Base-by-base conservation (phyloP, 1,140 invertebrate species). In the Leptoteleia sp. region DNA sequence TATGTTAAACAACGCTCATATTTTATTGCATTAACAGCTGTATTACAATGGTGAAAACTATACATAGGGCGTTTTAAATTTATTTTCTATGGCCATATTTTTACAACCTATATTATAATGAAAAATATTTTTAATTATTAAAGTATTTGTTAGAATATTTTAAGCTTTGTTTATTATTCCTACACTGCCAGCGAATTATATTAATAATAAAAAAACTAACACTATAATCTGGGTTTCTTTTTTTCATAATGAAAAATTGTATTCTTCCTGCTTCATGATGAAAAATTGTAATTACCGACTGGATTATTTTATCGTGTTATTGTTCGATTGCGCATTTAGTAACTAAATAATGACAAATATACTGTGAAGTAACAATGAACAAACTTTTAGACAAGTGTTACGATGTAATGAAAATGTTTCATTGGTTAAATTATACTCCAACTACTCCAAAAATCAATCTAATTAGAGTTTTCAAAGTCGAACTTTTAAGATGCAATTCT, bases 201-300 rank as follows among this genome's bases (percentile, higher is more conserved):
- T 40, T 37, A 27, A 52, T 22, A 4, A 4, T 27, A 8, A 29
- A 33, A 17, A 12, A 47, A 22, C 2, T 3, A 22, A 22, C 19
- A 5, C 19, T 22, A 22, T 22, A 5, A 22, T 3, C 19, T 5
- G 19, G 19, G 19, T 22, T 22, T 22, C 19, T n/a, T n/a, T n/a
- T n/a, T n/a, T n/a, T n/a, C n/a, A n/a, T n/a, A n/a, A n/a, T n/a
- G 19, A 3, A 35, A 17, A 76, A 80, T 78, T 81, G 72, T 80
- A 78, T 81, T 83, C 71, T 84, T 84, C 68, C 72, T 82, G 72
- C 64, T 75, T 83, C 72, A 55, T 76, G 8, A 11, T 31, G 45
- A 47, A 25, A 61, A 12, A 54, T 62, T 71, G 15, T 42, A 40
- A 59, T 22, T 38, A 40, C 42, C 16, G 17, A 27, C n/a, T 47